A percentile compares a stretch with the other conserved stretches of the same genome.
Evolutionary conservation across 2,797 vertebrate genomes (phyloP).

Genomic region (Chloroceryle inda): DNA sequence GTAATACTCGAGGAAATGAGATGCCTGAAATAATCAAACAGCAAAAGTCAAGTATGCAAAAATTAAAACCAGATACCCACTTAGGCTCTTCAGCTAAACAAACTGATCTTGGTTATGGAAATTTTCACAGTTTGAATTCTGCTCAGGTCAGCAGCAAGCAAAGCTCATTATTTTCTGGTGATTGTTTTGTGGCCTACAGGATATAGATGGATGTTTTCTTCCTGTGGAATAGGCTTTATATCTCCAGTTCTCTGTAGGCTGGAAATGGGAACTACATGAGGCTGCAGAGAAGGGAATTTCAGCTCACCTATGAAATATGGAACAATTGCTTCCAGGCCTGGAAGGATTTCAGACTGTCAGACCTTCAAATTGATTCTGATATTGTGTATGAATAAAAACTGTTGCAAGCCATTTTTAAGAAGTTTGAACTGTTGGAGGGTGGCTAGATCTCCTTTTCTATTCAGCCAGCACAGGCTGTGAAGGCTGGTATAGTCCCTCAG

Average conservation of each 20-base stretch:
- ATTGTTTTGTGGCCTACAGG: slow-evolving; percentile 45
- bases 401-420: neutral
- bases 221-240: slow-evolving; percentile 2
- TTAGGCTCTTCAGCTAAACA: slow-evolving; percentile 5
- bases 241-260: neutral
- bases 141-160: slow-evolving; percentile 59
- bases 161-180: slow-evolving; percentile 60
- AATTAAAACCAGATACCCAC: slow-evolving; percentile 35
- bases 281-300: neutral
- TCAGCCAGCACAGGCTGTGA: neutral
- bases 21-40: slow-evolving; percentile 56
- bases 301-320: neutral
- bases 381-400: neutral
- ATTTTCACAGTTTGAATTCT: slow-evolving; percentile 60
- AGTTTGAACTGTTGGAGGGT: neutral
- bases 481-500: accelerated
- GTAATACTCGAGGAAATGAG: slow-evolving; percentile 23
- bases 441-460: neutral
- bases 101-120: slow-evolving; percentile 37
- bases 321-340: slow-evolving; percentile 20
- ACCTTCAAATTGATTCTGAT: slow-evolving; percentile 43
- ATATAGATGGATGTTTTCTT: slow-evolving; percentile 48
- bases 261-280: neutral
- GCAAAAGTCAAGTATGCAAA: slow-evolving; percentile 50
- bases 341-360: slow-evolving; percentile 10